Evolutionary conservation across 2,113 vertebrate genomes (phyloP).

Genomic region (Brachyistius frenatus): DNA sequence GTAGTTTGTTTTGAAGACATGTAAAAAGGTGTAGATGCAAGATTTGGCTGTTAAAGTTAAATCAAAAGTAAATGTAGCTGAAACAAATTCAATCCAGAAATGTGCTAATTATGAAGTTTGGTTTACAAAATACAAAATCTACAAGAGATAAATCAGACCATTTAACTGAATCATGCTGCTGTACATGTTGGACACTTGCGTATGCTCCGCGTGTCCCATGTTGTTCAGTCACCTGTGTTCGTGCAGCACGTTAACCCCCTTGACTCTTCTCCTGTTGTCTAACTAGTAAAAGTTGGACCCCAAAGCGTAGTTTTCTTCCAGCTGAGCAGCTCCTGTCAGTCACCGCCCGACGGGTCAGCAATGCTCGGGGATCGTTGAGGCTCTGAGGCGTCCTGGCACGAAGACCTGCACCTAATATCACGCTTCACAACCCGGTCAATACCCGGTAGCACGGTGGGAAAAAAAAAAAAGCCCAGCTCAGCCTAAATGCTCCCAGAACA

Average conservation of each 20-base stretch:
- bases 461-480: slow-evolving; percentile 10
- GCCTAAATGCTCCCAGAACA: slow-evolving; percentile 54
- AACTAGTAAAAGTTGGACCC: slow-evolving; percentile 20
- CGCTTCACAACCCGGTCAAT: slow-evolving; percentile 65
- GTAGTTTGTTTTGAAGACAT: no score
- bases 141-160: no score
- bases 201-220: neutral
- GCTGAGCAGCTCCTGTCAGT: slow-evolving; percentile 57
- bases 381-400: slow-evolving; percentile 41
- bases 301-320: slow-evolving; percentile 42
- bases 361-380: slow-evolving; percentile 51
- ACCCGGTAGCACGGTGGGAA: slow-evolving; percentile 6
- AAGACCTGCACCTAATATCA: slow-evolving; percentile 73
- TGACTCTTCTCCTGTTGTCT: neutral
- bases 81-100: no score
- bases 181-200: no score
- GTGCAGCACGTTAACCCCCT: slow-evolving; percentile 11
- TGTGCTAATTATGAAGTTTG: no score
- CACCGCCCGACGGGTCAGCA: slow-evolving; percentile 30
- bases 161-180: no score
- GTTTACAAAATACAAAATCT: no score
- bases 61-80: no score
- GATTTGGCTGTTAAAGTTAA: no score
- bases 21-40: no score
- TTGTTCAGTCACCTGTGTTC: slow-evolving; percentile 7